A percentile compares a stretch with the other conserved stretches of the same genome.
phyloP scores from a whole-genome alignment of 2,888 invertebrate species.

The Temnothorax rugatulus region DNA sequence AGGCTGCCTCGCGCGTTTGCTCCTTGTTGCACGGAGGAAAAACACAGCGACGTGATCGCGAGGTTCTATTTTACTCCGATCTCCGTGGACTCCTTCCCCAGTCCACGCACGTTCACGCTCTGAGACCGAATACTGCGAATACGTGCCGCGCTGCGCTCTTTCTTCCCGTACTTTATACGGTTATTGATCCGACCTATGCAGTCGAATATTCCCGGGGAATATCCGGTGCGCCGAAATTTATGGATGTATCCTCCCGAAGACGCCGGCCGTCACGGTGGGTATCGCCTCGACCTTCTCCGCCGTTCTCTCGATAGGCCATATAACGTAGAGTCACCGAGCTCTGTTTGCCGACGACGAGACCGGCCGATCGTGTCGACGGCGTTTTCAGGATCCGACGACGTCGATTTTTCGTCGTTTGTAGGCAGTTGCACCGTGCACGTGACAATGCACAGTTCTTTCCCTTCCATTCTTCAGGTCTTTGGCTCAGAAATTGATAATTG shows the following conservation, averaged over 20 bases:
- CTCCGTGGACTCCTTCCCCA: constrained; percentile 28
- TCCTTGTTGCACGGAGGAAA: constrained; percentile 28
- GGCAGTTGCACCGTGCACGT: constrained; percentile 56
- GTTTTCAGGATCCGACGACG: constrained; percentile 64
- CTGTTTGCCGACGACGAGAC: constrained; percentile 44
- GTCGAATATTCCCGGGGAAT: constrained; percentile 53
- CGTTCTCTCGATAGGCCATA: constrained; percentile 55
- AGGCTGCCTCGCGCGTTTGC: constrained; percentile 26
- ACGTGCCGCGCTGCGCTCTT: constrained; percentile 50
- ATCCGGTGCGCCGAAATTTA: constrained; percentile 69
- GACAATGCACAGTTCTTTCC: not conserved
- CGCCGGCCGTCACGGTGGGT: constrained; percentile 52
- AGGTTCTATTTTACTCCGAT: constrained; percentile 45
- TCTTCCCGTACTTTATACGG: constrained; percentile 51
- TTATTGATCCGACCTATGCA: constrained; percentile 56
- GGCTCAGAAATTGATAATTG: not conserved
- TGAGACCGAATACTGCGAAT: constrained; percentile 53
- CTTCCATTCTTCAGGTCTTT: not conserved
- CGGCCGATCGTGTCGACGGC: constrained; percentile 48
- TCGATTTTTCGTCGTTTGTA: constrained; percentile 62
- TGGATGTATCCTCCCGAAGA: constrained; percentile 59
- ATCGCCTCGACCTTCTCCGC: constrained; percentile 35
- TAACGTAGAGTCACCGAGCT: constrained; percentile 71
- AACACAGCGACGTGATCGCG: constrained; percentile 51
- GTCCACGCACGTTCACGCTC: constrained; percentile 51